phyloP scores from a whole-genome alignment of 2,888 invertebrate species.

The Sipha maydis region DNA sequence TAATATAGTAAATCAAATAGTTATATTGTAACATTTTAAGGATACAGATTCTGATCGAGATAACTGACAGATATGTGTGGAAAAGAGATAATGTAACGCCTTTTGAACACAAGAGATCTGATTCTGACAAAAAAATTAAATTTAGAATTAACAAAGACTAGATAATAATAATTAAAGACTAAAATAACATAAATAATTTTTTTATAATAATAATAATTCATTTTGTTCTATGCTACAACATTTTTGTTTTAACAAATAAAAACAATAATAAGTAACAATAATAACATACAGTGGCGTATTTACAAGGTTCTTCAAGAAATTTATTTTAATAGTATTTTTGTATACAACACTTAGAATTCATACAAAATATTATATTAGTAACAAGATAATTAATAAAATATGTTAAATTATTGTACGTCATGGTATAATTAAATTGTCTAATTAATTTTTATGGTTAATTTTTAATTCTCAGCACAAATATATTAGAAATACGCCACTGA shows the following conservation, averaged over 20 bases:
- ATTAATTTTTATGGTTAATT: not conserved
- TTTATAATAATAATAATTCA: conserved; percentile 48
- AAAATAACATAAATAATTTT: conserved; percentile 56
- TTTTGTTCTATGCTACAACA: conserved; percentile 37
- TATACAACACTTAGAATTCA: not conserved
- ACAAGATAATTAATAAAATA: not conserved
- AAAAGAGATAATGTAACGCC: not conserved
- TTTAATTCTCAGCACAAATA: conserved; percentile 4
- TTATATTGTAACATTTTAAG: conserved; percentile 16
- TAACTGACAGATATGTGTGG: not conserved
- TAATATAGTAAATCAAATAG: conserved; percentile 23
- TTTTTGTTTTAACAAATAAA: conserved; percentile 46
- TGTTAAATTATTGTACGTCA: not conserved
- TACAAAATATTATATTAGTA: not conserved
- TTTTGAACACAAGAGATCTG: conserved; percentile 47
- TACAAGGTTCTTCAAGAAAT: conserved; percentile 9
- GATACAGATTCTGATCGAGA: not conserved
- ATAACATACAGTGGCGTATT: conserved; percentile 48
- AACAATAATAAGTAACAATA: conserved; percentile 57
- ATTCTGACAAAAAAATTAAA: conserved; percentile 44
- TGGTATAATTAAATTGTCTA: not conserved
- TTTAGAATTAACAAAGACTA: conserved; percentile 57
- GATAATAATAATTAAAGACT: conserved; percentile 57
- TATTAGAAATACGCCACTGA: conserved; percentile 47
- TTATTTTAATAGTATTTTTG: not conserved